phyloP scores from a whole-genome alignment of 2,888 invertebrate genomes.

The Tenodera sinensis region DNA sequence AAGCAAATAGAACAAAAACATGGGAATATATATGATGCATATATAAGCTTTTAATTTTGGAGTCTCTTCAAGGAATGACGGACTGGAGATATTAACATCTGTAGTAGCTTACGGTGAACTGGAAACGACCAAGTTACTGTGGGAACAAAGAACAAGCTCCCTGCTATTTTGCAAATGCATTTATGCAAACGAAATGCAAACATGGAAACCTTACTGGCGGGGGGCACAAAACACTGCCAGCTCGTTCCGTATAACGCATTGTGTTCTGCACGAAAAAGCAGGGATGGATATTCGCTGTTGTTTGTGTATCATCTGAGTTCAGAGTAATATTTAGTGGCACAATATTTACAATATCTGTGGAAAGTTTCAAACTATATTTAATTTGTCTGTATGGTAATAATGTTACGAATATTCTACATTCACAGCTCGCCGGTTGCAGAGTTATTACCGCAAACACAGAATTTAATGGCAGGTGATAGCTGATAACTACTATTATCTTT shows the following conservation, averaged over 20 bases:
- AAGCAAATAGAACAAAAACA: no score
- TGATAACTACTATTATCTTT: no score
- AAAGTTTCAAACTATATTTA: no score
- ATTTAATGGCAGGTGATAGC: no score
- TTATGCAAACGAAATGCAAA: not conserved
- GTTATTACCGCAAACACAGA: no score
- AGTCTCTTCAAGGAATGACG: not conserved
- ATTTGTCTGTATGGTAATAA: no score
- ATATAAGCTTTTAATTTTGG: no score
- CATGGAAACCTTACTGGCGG: not conserved
- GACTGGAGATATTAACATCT: not conserved
- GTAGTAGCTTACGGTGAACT: not conserved
- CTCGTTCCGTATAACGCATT: no score
- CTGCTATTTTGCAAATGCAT: not conserved
- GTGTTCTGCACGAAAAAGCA: not conserved
- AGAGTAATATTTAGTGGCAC: not conserved
- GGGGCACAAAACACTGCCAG: not conserved
- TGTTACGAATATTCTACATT: no score
- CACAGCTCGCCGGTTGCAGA: no score
- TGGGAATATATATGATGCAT: no score
- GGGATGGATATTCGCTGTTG: not conserved
- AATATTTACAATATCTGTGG: no score
- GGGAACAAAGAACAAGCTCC: not conserved
- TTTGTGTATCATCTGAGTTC: not conserved
- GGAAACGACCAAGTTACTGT: not conserved